Conservation (phyloP, 30 jellyfish, hydroid and myxozoan genomes). For the Aurelia aurita region DNA sequence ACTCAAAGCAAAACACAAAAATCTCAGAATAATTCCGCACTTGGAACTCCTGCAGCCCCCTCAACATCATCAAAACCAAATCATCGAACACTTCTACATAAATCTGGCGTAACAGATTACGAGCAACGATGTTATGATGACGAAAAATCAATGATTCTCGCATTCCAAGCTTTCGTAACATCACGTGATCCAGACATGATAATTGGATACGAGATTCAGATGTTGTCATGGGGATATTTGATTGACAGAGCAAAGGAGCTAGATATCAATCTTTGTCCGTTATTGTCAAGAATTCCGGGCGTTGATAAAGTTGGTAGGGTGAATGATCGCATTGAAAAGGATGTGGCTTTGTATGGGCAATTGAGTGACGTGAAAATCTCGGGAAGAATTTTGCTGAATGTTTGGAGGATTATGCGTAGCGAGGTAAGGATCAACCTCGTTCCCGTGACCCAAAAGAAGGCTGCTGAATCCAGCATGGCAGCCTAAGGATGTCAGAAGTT, state of each 20-base stretch:
- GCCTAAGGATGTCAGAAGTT: too few species aligned
- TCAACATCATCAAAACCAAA: too few species aligned
- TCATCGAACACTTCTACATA: constrained; percentile 16
- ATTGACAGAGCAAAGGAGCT: constrained; percentile 88
- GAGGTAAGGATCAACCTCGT: too few species aligned
- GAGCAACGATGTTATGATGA: constrained; percentile 51
- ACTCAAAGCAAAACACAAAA: too few species aligned
- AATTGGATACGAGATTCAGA: constrained; percentile 94
- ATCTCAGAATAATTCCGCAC: too few species aligned
- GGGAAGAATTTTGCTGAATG: constrained; percentile 90
- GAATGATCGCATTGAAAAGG: constrained; percentile 40
- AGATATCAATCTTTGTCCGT: constrained; percentile 78
- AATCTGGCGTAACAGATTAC: constrained; percentile 57
- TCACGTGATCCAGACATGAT: constrained; percentile 93
- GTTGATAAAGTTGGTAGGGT: constrained; percentile 31
- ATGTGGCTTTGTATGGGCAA: constrained; percentile 72
- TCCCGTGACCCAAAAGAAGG: too few species aligned
- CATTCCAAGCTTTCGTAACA: constrained; percentile 69
- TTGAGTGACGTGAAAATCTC: constrained; percentile 63
- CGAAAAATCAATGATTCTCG: constrained; percentile 78
- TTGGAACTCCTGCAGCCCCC: too few species aligned
- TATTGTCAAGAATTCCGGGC: constrained; percentile 79
- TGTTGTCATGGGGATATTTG: constrained; percentile 97
- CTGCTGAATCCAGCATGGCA: too few species aligned
- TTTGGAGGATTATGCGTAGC: constrained; percentile 96